phyloP scores from a whole-genome alignment of 1,140 invertebrate species.

The Brachionus rubens region DNA sequence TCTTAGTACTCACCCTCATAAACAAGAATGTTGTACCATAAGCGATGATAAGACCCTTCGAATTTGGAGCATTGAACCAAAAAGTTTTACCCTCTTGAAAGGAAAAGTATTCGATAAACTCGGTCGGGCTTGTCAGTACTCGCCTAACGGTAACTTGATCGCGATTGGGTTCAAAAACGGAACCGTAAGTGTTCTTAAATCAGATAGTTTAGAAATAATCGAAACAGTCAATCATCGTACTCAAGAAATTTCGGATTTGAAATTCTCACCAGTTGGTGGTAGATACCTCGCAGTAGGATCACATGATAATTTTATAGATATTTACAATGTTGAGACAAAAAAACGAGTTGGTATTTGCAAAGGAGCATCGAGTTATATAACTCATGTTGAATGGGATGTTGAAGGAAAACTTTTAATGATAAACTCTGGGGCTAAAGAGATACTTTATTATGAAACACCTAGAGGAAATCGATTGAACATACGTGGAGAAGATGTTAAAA shows the following conservation, averaged over 20 bases:
- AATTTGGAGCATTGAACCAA: slow-evolving; percentile 53
- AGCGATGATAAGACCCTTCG: slow-evolving; percentile 59
- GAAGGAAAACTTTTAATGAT: slow-evolving; percentile 59
- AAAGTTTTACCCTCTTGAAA: not conserved
- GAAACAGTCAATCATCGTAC: slow-evolving; percentile 57
- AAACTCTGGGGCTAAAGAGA: slow-evolving; percentile 60
- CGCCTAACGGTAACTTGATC: slow-evolving; percentile 57
- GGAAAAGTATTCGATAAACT: slow-evolving; percentile 53
- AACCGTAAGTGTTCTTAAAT: slow-evolving; percentile 45
- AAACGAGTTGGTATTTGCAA: slow-evolving; percentile 60
- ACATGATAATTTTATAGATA: slow-evolving; percentile 62
- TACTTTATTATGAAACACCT: slow-evolving; percentile 60
- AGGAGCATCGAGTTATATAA: slow-evolving; percentile 60
- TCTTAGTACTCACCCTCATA: slow-evolving; percentile 55
- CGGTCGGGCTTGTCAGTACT: slow-evolving; percentile 55
- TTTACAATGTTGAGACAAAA: slow-evolving; percentile 58
- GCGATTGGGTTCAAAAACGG: slow-evolving; percentile 60
- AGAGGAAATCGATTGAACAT: slow-evolving; percentile 55
- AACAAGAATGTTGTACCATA: slow-evolving; percentile 55
- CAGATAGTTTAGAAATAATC: slow-evolving; percentile 52
- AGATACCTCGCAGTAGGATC: slow-evolving; percentile 61
- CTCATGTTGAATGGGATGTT: slow-evolving; percentile 60
- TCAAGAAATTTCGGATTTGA: slow-evolving; percentile 60
- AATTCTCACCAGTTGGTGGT: slow-evolving; percentile 59
- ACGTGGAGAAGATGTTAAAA: slow-evolving; percentile 55